These are phyloP conservation scores for Tigriopus californicus DNA, from an alignment of 2,888 invertebrate genomes.

Conservation along the genomic window DNA sequence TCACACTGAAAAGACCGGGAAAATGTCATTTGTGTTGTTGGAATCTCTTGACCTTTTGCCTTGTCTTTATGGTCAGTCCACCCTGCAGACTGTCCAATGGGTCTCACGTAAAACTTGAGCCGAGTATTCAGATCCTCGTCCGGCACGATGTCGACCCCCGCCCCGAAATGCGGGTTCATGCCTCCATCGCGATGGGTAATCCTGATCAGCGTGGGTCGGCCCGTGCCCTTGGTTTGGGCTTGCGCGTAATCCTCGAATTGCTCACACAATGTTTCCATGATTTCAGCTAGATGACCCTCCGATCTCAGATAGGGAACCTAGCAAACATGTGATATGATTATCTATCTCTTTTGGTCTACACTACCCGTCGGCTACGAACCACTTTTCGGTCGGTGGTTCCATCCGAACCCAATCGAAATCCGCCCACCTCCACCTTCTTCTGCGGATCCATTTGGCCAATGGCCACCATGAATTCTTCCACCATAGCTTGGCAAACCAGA, in stretches of 20 bases:
- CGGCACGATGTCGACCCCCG: neutral
- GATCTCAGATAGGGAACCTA: constrained; percentile 2
- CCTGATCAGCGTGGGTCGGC: neutral
- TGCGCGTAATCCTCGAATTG: neutral
- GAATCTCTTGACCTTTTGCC: no score
- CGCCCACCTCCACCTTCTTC: constrained; percentile 60
- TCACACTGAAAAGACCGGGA: no score
- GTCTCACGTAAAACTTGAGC: constrained; percentile 1
- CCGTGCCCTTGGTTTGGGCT: neutral
- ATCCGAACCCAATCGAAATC: constrained; percentile 47
- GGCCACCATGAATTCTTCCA: constrained; percentile 51
- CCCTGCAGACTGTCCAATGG: no score
- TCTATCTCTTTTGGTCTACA: no score
- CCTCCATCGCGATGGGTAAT: neutral
- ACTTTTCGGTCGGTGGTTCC: neutral
- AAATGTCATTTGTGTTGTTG: no score
- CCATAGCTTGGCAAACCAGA: constrained; percentile 49
- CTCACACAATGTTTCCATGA: neutral
- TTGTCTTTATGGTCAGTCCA: no score
- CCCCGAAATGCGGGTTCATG: neutral
- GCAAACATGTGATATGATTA: no score
- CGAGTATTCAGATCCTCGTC: constrained; percentile 8
- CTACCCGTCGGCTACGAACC: no score
- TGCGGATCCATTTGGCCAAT: constrained; percentile 55
- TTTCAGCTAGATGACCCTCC: neutral